Evolutionary conservation across 2,113 vertebrate genomes (phyloP), one percentile per base, ranked within the genome.

Genomic region (Notarius lentiginosus): DNA sequence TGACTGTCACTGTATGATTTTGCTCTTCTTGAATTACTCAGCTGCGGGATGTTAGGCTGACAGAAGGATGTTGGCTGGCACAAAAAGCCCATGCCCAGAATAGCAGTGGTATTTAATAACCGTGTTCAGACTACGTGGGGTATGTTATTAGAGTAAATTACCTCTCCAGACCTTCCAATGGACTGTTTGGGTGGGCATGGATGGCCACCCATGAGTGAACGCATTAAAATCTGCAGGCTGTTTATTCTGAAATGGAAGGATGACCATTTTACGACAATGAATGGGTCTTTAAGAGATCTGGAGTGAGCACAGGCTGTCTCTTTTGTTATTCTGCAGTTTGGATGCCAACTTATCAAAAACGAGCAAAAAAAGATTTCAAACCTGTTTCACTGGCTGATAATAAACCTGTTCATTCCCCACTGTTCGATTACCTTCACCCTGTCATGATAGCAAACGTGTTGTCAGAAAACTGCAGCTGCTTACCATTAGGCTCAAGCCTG

Each of bases 101-200:
- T 91, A 93, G 90, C 91, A 60, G 87, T 76, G 88, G 87, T 90
- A 92, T 92, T 92, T 93, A 93, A 93, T 94, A 90, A 92, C n/a
- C 65, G 79, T 92, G 92, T 90, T 91, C 86, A 89, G 91, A 88
- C 51, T 83, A 92, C 60, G n/a, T 87, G 83, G 84, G 88, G 91
- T 88, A 86, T 94, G 92, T 92, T 93, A 92, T 94, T 93, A 91
- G 81, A 93, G 90, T 89, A 90, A 92, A 93, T 92, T 86, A 92
- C 89, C 92, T 92, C 89, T 89, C 27, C 79, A 90, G 88, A 83
- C 90, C 88, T 77, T 91, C 89, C 89, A 90, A 87, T 83, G 82
- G 89, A 88, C 90, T 49, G 30, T 89, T 88, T 94, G 89, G 93
- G 93, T 93, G 90, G 91, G 91, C 89, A 90, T n/a, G 22, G 75